These are phyloP conservation scores for Hypomecis punctinalis DNA, from an alignment of 2,888 invertebrate species.

Conservation along the genomic window DNA sequence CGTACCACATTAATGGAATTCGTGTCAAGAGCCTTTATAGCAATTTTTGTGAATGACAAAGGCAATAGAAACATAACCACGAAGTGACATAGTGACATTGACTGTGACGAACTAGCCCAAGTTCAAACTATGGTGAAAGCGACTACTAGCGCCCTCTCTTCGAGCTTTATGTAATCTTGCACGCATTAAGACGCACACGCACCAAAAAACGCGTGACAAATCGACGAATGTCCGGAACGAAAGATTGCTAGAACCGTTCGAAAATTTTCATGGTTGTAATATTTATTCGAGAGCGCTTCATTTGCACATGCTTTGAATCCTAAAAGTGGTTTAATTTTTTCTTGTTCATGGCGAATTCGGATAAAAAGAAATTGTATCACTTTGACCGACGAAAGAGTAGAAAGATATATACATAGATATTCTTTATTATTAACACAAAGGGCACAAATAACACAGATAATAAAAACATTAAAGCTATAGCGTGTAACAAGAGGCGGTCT, in stretches of 20 bases:
- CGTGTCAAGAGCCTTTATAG: neutral
- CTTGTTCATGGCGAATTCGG: no score
- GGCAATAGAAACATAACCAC: slow-evolving; percentile 1
- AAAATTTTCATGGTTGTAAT: neutral
- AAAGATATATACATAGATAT: no score
- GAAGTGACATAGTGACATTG: slow-evolving; percentile 54
- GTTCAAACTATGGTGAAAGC: slow-evolving; percentile 61
- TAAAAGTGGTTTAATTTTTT: no score
- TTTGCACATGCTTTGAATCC: no score
- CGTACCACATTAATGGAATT: no score
- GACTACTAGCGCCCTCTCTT: slow-evolving; percentile 50
- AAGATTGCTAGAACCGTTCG: slow-evolving; percentile 10
- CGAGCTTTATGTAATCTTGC: slow-evolving; percentile 46
- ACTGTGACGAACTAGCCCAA: slow-evolving; percentile 60
- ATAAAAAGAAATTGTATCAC: no score
- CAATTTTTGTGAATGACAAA: slow-evolving; percentile 4
- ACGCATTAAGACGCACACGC: slow-evolving; percentile 34
- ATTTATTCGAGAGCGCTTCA: no score
- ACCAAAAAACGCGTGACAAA: slow-evolving; percentile 34
- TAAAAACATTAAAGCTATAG: no score
- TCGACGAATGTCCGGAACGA: slow-evolving; percentile 41
- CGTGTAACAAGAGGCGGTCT: no score
- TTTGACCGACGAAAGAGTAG: no score
- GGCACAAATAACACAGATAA: no score
- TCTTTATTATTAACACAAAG: no score